Percentiles rank a stretch among this genome's conserved stretches.
Conservation (phyloP, 2,113 vertebrate genomes). For the Tamias sibiricus region DNA sequence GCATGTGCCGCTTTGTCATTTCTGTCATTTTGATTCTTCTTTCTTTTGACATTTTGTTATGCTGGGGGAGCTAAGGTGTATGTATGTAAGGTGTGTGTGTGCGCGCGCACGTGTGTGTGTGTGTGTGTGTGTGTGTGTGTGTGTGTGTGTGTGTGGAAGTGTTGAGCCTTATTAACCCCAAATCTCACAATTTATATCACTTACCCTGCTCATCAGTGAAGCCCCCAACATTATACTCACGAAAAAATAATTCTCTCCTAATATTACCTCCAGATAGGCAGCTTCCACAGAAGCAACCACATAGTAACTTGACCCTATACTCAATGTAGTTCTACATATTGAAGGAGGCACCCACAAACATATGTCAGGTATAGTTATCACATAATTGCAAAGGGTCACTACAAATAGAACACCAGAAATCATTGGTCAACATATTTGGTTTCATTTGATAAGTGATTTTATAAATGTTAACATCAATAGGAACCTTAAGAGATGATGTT, state of each 20-base stretch:
- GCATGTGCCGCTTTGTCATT: slow-evolving; percentile 66
- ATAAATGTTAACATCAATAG: slow-evolving; percentile 18
- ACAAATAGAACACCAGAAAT: slow-evolving; percentile 24
- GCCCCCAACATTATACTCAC: neutral
- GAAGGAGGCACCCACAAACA: slow-evolving; percentile 16
- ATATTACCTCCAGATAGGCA: neutral
- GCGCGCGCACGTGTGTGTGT: neutral
- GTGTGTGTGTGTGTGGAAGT: too few relatives aligned
- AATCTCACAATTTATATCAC: slow-evolving; percentile 3
- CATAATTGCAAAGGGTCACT: neutral
- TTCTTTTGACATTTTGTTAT: slow-evolving; percentile 35
- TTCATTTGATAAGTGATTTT: slow-evolving; percentile 44
- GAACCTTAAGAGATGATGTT: neutral
- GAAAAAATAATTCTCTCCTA: slow-evolving; percentile 32
- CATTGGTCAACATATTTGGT: neutral
- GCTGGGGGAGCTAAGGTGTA: neutral
- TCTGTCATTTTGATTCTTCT: slow-evolving; percentile 61
- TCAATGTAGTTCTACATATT: neutral
- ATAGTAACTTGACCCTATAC: neutral
- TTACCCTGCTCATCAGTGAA: neutral
- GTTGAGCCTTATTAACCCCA: neutral
- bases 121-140: neutral
- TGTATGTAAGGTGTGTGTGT: neutral
- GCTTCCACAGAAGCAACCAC: neutral
- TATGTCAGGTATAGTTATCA: neutral